These are phyloP conservation scores for Himalopsyche kuldschensis DNA, from an alignment of 2,888 invertebrate genomes.

Conservation along the genomic window DNA sequence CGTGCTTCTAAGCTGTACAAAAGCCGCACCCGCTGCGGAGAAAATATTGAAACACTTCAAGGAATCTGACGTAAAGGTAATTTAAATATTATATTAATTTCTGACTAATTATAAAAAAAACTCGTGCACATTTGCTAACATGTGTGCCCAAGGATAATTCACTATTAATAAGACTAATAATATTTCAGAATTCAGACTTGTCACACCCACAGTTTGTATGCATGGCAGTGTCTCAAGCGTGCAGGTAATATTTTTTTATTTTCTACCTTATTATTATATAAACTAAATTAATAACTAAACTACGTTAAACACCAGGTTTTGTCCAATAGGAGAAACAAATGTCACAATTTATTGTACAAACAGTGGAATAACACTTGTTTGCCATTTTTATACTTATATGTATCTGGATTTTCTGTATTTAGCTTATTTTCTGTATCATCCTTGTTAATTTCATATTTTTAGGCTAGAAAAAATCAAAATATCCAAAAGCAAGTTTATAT, in stretches of 20 bases:
- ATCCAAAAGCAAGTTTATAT: slow-evolving; percentile 59
- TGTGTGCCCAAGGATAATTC: too few relatives aligned
- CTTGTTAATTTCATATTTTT: slow-evolving; percentile 39
- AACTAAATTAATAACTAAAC: neutral
- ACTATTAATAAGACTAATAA: too few relatives aligned
- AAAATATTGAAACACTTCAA: slow-evolving; percentile 59
- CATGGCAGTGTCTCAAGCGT: slow-evolving; percentile 66
- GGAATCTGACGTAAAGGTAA: slow-evolving; percentile 52
- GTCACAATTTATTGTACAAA: too few relatives aligned
- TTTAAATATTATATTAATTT: too few relatives aligned
- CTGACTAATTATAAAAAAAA: too few relatives aligned
- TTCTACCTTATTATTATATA: neutral
- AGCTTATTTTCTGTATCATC: too few relatives aligned
- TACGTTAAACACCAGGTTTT: too few relatives aligned
- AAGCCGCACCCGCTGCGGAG: slow-evolving; percentile 55
- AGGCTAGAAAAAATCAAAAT: slow-evolving; percentile 62
- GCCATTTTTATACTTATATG: neutral
- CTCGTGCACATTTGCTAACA: too few relatives aligned
- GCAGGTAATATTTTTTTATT: slow-evolving; percentile 51
- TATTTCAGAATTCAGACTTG: slow-evolving; percentile 56
- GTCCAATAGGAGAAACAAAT: too few relatives aligned
- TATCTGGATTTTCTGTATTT: too few relatives aligned
- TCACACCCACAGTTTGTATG: slow-evolving; percentile 67
- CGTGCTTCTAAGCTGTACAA: slow-evolving; percentile 58
- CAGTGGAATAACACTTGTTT: neutral